Evolutionary conservation across 2,113 vertebrate genomes (phyloP).

Genomic region (Anas platyrhynchos): DNA sequence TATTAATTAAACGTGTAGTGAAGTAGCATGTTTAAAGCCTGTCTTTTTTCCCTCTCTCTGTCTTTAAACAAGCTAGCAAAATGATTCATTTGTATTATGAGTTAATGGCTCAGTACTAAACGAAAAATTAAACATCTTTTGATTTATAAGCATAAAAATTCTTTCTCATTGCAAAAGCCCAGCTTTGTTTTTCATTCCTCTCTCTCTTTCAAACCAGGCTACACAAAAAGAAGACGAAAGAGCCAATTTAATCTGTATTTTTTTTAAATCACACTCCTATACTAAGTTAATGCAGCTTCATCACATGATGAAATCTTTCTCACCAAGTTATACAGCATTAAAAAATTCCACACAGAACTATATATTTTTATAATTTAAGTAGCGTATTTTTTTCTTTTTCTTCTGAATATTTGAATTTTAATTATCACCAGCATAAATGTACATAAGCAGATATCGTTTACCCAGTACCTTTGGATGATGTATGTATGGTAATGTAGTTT

Average conservation of each 20-base stretch:
- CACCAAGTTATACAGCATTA: slow-evolving; percentile 55
- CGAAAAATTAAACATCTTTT: slow-evolving; percentile 6
- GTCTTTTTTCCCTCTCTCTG: neutral
- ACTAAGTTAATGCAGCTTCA: slow-evolving; percentile 44
- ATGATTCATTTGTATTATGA: neutral
- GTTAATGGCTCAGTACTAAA: slow-evolving; percentile 6
- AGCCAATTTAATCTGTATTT: slow-evolving; percentile 40
- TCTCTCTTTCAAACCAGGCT: slow-evolving; percentile 11
- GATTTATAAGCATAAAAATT: slow-evolving; percentile 13
- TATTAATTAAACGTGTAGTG: neutral
- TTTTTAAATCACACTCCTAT: slow-evolving; percentile 24
- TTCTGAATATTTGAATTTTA: slow-evolving; percentile 67
- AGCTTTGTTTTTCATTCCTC: slow-evolving; percentile 9
- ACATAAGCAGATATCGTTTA: slow-evolving; percentile 64
- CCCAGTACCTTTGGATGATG: slow-evolving; percentile 60
- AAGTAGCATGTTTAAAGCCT: slow-evolving; percentile 20
- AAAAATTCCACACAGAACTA: slow-evolving; percentile 20
- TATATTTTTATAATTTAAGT: slow-evolving; percentile 75
- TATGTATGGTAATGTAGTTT: slow-evolving; percentile 67
- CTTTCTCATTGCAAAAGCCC: neutral
- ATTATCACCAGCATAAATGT: slow-evolving; percentile 66
- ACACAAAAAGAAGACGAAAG: neutral
- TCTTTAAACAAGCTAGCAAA: slow-evolving; percentile 27
- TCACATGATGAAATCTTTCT: slow-evolving; percentile 22
- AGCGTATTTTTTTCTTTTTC: slow-evolving; percentile 40